Percentiles rank a stretch among this genome's conserved stretches.
These are phyloP conservation scores for Centroberyx gerrardi DNA, from an alignment of 2,797 vertebrate species.

Conservation along the genomic window DNA sequence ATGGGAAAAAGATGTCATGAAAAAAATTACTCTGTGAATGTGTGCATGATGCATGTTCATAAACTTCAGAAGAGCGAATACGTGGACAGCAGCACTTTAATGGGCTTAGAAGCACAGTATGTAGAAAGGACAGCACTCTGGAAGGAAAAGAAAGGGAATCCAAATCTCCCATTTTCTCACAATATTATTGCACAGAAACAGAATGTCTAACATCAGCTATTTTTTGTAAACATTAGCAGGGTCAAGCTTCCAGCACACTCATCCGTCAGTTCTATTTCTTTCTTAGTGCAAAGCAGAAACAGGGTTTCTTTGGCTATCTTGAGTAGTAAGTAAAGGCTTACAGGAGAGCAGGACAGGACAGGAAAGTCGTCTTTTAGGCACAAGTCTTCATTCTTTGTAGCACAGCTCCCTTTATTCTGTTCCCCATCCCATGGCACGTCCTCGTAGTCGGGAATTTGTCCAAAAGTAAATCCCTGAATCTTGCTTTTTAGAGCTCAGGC, in stretches of 20 bases:
- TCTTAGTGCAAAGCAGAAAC: constrained; percentile 20
- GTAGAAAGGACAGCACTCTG: constrained; percentile 5
- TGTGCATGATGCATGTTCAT: neutral
- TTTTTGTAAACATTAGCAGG: constrained; percentile 9
- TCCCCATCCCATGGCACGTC: neutral
- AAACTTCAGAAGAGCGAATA: neutral
- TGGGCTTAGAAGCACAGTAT: neutral
- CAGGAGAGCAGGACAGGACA: neutral
- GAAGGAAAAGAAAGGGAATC: neutral
- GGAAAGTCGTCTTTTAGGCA: constrained; percentile 1
- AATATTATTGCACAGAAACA: neutral
- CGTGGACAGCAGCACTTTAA: constrained; percentile 3
- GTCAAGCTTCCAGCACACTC: neutral
- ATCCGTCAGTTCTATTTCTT: neutral
- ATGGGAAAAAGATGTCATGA: neutral
- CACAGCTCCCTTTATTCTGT: neutral
- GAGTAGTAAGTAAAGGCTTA: neutral
- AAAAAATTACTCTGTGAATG: neutral
- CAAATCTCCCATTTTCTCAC: neutral
- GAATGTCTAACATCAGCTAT: fast-evolving
- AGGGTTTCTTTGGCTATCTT: neutral
- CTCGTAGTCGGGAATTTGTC: neutral
- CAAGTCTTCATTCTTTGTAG: neutral
- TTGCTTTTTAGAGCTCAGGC: too few species aligned
- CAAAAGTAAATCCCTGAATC: constrained; percentile 16